Percentiles rank a stretch among this genome's conserved stretches.
Conservation (phyloP, 2,888 invertebrate genomes). For the Bursaphelenchus okinawaensis region DNA sequence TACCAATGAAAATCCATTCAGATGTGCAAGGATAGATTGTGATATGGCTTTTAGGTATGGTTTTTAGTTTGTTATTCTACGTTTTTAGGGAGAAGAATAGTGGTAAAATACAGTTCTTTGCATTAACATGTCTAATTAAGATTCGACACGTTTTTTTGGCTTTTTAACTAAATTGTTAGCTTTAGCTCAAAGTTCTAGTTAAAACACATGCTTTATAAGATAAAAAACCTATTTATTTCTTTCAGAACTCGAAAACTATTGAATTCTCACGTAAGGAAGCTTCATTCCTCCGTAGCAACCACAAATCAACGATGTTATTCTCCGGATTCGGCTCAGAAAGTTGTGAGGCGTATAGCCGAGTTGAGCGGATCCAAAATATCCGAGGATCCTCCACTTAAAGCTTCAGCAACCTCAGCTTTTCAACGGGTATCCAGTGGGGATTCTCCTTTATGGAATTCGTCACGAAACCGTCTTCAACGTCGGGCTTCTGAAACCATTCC, state of each 20-base stretch:
- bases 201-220: too few relatives aligned
- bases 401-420: constrained; percentile 8
- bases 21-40: constrained; percentile 20
- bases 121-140: too few relatives aligned
- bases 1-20: constrained; percentile 34
- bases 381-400: constrained; percentile 10
- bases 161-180: too few relatives aligned
- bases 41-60: constrained; percentile 22
- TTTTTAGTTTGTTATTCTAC: not conserved
- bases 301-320: constrained; percentile 5
- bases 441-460: not conserved
- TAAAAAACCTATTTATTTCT: too few relatives aligned
- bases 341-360: constrained; percentile 3
- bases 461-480: not conserved
- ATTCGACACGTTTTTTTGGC: too few relatives aligned
- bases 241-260: constrained; percentile 17
- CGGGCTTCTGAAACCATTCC: not conserved
- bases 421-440: not conserved
- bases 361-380: constrained; percentile 4
- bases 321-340: not conserved
- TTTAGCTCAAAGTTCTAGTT: too few relatives aligned
- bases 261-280: constrained; percentile 13
- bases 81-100: too few relatives aligned
- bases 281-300: constrained; percentile 1
- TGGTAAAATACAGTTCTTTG: not conserved